phyloP scores from a whole-genome alignment of 2,797 vertebrate genomes.

The Ptychadena robeensis region DNA sequence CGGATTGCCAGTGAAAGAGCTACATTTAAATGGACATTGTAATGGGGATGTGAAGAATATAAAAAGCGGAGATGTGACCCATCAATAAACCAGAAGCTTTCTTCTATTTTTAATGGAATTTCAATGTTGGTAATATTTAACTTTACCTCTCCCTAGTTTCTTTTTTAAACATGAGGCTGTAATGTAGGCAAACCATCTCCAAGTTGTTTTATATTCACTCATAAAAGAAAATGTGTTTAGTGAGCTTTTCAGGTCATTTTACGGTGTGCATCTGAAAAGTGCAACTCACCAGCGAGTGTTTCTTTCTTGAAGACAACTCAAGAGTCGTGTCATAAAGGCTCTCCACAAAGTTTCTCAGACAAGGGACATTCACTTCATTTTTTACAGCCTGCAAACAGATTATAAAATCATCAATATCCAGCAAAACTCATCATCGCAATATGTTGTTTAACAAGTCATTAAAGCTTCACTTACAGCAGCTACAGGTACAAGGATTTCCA shows the following conservation, averaged over 20 bases:
- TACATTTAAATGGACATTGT: too few relatives aligned
- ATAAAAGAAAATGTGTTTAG: too few relatives aligned
- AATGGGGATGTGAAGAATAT: neutral
- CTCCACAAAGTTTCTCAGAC: constrained; percentile 97
- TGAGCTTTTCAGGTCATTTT: neutral
- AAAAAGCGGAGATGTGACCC: neutral
- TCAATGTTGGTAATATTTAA: neutral
- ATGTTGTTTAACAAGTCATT: constrained; percentile 29
- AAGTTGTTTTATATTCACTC: neutral
- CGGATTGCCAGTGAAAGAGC: too few relatives aligned
- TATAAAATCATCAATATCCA: constrained; percentile 6
- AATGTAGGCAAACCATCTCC: neutral
- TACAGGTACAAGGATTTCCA: constrained; percentile 97
- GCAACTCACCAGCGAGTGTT: constrained; percentile 93
- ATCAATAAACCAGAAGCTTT: neutral
- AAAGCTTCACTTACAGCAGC: constrained; percentile 89
- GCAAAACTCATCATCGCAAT: neutral
- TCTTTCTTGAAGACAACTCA: constrained; percentile 96
- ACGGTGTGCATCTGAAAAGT: neutral
- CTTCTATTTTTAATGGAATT: too few relatives aligned
- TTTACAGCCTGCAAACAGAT: constrained; percentile 88
- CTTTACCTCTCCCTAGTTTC: too few relatives aligned
- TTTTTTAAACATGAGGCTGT: neutral
- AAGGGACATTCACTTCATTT: constrained; percentile 98
- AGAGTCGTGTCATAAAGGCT: constrained; percentile 95